Conservation (phyloP, 2,797 vertebrate species). For the Acrossocheilus fasciatus region DNA sequence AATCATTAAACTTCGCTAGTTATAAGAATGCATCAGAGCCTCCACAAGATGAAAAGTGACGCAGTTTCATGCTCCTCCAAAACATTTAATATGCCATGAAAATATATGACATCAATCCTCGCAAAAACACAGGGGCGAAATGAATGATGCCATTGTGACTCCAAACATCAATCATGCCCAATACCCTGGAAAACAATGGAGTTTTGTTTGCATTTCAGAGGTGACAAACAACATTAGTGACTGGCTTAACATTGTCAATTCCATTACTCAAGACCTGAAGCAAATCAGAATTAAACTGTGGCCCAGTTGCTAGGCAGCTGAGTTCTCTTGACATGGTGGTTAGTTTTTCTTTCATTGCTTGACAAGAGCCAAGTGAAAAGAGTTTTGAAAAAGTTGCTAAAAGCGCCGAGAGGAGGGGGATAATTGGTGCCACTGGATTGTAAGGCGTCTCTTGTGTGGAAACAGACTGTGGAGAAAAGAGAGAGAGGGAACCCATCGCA, state of each 20-base stretch:
- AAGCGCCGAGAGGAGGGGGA: constrained; percentile 96
- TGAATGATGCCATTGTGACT: constrained; percentile 97
- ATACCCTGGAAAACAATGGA: constrained; percentile 93
- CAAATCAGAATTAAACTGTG: constrained; percentile 99
- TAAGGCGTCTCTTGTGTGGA: constrained; percentile 92
- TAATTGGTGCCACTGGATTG: constrained; percentile 97
- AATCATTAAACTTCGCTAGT: constrained; percentile 90
- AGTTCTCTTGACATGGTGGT: constrained; percentile 99
- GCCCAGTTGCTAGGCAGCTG: constrained; percentile 98
- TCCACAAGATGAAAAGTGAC: constrained; percentile 86
- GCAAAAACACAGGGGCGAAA: constrained; percentile 93
- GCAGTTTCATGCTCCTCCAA: constrained; percentile 86
- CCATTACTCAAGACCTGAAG: constrained; percentile 98
- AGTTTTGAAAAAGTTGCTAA: constrained; percentile 99
- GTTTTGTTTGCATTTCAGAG: constrained; percentile 99
- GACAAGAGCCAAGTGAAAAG: constrained; percentile 99
- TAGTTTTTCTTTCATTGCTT: constrained; percentile 99
- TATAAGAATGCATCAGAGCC: constrained; percentile 79
- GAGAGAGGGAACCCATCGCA: constrained; percentile 66
- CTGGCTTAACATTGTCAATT: constrained; percentile 98
- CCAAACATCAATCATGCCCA: constrained; percentile 92
- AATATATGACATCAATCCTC: constrained; percentile 98
- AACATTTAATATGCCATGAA: constrained; percentile 96
- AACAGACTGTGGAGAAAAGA: constrained; percentile 87
- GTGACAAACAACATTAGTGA: constrained; percentile 99